These are phyloP conservation scores for Cephalophus harveyi DNA, from an alignment of 2,113 vertebrate genomes.

Conservation along the genomic window DNA sequence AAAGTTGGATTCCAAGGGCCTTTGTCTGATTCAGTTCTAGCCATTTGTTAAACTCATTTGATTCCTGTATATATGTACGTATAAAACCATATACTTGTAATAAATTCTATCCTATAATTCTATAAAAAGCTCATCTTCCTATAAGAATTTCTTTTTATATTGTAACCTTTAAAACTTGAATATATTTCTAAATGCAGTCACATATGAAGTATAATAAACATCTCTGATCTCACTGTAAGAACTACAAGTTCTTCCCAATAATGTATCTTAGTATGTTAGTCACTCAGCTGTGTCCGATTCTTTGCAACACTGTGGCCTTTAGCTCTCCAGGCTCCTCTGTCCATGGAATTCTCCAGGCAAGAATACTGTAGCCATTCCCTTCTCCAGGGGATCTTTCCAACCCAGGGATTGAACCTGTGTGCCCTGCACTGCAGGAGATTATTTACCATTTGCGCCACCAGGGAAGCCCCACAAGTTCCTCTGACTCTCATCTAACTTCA, in stretches of 20 bases:
- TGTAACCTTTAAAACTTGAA: background rate
- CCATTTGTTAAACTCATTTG: background rate
- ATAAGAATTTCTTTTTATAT: background rate
- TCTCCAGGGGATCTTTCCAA: background rate
- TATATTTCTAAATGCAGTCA: background rate
- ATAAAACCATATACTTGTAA: background rate
- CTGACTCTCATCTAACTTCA: background rate
- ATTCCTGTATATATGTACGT: background rate
- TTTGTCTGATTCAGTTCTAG: background rate
- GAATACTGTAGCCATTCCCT: background rate
- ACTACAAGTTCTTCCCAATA: background rate
- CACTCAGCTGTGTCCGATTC: background rate
- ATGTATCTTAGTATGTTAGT: background rate
- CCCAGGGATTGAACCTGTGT: background rate
- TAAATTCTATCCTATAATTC: background rate
- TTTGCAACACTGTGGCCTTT: background rate
- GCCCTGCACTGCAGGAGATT: background rate
- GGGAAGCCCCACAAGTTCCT: background rate
- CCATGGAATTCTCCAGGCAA: background rate
- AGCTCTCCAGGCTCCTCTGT: background rate
- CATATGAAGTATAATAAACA: background rate
- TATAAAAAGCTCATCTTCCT: background rate
- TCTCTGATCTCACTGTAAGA: background rate
- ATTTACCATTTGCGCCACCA: background rate
- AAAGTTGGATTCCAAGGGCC: background rate